Conservation (phyloP, 2,113 vertebrate species). For the Sinocyclocheilus maitianheensis region DNA sequence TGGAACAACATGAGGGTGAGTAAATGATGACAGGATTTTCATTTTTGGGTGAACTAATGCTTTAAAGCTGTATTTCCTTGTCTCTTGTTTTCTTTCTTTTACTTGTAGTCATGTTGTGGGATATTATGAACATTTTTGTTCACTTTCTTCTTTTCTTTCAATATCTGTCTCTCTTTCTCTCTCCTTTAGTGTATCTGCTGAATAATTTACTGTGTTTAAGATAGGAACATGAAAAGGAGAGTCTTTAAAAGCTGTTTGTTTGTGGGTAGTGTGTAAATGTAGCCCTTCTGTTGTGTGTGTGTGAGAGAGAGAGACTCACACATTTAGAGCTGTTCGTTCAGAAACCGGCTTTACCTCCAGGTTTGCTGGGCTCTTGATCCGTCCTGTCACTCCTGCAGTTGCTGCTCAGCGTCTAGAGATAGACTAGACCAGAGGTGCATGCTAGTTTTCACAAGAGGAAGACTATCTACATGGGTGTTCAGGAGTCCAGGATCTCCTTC, state of each 20-base stretch:
- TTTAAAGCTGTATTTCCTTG: too few relatives aligned
- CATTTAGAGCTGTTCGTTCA: not conserved
- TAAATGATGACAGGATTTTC: too few relatives aligned
- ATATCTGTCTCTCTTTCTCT: not conserved
- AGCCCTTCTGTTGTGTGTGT: not conserved
- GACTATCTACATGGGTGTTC: not conserved
- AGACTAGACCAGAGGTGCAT: not conserved
- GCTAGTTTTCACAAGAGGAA: too few relatives aligned
- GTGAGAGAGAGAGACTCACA: not conserved
- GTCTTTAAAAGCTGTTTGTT: constrained; percentile 8
- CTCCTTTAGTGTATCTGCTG: not conserved
- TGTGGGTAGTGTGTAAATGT: not conserved
- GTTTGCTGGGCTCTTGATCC: not conserved
- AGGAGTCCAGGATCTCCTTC: not conserved
- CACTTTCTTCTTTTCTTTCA: not conserved
- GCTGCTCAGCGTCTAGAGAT: constrained; percentile 5
- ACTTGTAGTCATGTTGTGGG: too few relatives aligned
- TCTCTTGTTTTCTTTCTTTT: too few relatives aligned
- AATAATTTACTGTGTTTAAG: constrained; percentile 30
- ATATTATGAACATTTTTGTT: not conserved
- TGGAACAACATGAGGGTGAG: too few relatives aligned
- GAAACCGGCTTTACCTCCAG: constrained; percentile 6
- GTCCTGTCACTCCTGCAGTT: not conserved
- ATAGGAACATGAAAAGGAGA: not conserved
- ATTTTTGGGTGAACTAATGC: too few relatives aligned